Base-by-base conservation (phyloP, 2,113 vertebrate genomes). In the Ploceus nigricollis region DNA sequence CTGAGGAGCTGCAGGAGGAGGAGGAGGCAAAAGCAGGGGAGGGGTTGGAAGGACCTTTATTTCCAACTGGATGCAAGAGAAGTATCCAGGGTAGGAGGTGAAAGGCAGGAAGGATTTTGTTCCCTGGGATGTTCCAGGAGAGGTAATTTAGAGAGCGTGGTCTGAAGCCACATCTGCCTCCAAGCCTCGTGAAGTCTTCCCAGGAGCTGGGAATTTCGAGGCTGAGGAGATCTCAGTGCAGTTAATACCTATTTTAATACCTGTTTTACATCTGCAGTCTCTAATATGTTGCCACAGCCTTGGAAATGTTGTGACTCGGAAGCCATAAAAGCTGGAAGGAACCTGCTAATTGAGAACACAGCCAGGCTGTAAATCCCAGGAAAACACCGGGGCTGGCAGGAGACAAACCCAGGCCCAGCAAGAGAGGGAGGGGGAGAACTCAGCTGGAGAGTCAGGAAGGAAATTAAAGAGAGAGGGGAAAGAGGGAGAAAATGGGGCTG, bases 231-330 rank as follows among this genome's bases (percentile, higher is more conserved):
- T 90, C 87, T 45, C 66, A 11, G 23, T 50, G 88, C 82, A 93
- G 82, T 58, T 95, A 90, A 96, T 96, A 73, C 89, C 86, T 94
- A 1, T 58, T 93, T 81, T 96, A 94, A 95, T 96, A 86, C 94
- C 79, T 94, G 2, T 94, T 94, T 93, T 94, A 90, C 71, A 45
- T 86, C 51, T 89, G 69, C 76, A 81, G 68, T 58, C 79, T 93
- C 68, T 66, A 83, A 83, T 63, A 77, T 92, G 92, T 93, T 92
- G 86, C 96, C 64, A 40, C 51, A 92, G 95, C 78, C 92, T 94
- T 31, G 76, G 60, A 94, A 95, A 93, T 94, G 90, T 96, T 96
- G 96, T 93, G 95, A 95, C 94, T 96, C 44, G 90, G 80, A 93
- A 95, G 90, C 86, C 82, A 66, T 83, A 89, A 92, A 94, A 92